Evolutionary conservation across 2,113 vertebrate genomes (phyloP).

Genomic region (Oostethus manadensis): DNA sequence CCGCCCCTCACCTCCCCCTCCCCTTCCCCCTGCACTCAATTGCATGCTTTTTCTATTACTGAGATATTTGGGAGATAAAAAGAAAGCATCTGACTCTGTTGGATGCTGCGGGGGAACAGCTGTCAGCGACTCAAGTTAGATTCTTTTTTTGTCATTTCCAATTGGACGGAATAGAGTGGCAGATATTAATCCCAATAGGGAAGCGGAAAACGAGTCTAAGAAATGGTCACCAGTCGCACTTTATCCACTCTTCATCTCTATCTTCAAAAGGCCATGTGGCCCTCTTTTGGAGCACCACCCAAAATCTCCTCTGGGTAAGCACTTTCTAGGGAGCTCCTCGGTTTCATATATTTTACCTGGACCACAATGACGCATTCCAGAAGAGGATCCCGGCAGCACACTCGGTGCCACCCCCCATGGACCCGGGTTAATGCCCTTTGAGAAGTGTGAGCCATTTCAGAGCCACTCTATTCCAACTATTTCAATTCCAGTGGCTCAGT

Average conservation of each 20-base stretch:
- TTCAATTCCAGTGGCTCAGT: slow-evolving; percentile 41
- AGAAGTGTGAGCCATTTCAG: slow-evolving; percentile 50
- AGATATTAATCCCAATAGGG: slow-evolving; percentile 27
- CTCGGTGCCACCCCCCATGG: slow-evolving; percentile 40
- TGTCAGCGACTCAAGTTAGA: slow-evolving; percentile 24
- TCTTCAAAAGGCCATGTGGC: slow-evolving; percentile 67
- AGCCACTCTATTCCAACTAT: slow-evolving; percentile 35
- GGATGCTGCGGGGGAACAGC: slow-evolving; percentile 30
- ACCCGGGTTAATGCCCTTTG: slow-evolving; percentile 39
- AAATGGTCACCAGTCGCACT: slow-evolving; percentile 13
- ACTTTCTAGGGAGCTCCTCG: slow-evolving; percentile 57
- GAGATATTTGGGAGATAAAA: slow-evolving; percentile 58
- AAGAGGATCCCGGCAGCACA: slow-evolving; percentile 42
- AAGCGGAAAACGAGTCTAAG: slow-evolving; percentile 25
- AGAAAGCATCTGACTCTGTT: slow-evolving; percentile 23
- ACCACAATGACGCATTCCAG: slow-evolving; percentile 55
- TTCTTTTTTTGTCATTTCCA: slow-evolving; percentile 20
- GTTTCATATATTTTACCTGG: slow-evolving; percentile 63
- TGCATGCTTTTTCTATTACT: slow-evolving; percentile 55
- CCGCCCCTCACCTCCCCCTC: slow-evolving; percentile 32
- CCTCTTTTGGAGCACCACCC: slow-evolving; percentile 29
- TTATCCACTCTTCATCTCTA: slow-evolving; percentile 41
- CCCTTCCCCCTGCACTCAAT: slow-evolving; percentile 39
- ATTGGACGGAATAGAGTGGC: slow-evolving; percentile 8
- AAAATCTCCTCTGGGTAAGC: slow-evolving; percentile 60